A percentile compares a stretch with the other conserved stretches of the same genome.
phyloP scores from a whole-genome alignment of 2,797 vertebrate genomes.

The Poeciliopsis paucimaculata region DNA sequence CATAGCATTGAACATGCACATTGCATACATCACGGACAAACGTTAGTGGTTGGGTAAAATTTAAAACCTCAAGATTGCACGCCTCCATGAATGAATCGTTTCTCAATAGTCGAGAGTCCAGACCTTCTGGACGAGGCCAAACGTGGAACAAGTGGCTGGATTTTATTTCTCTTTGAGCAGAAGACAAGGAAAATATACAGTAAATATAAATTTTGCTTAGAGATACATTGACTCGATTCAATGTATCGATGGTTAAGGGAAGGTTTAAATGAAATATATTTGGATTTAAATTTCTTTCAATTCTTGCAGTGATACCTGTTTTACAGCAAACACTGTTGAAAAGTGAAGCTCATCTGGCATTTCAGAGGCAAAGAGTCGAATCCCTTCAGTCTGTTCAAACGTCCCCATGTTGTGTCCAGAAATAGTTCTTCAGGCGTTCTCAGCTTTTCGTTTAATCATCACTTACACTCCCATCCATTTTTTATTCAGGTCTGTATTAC shows the following conservation, averaged over 20 bases:
- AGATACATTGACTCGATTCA: neutral
- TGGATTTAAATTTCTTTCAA: constrained; percentile 7
- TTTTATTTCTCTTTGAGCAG: neutral
- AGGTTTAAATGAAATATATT: neutral
- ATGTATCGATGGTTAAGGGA: neutral
- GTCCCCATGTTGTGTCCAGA: neutral
- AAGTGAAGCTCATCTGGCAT: constrained; percentile 4
- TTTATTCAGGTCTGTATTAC: neutral
- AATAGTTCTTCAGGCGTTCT: neutral
- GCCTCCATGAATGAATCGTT: too few species aligned
- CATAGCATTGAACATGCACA: too few species aligned
- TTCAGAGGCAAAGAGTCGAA: neutral
- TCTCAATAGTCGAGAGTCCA: too few species aligned
- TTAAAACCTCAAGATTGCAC: too few species aligned
- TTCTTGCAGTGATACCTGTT: neutral
- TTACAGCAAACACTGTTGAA: neutral
- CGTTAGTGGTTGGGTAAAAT: too few species aligned
- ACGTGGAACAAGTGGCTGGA: too few species aligned
- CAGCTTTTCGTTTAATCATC: neutral
- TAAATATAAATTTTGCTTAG: constrained; percentile 2
- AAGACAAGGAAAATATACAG: neutral
- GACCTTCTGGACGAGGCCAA: too few species aligned
- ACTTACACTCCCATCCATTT: neutral
- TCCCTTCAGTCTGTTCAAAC: constrained; percentile 16
- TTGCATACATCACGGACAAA: too few species aligned